A percentile compares a stretch with the other conserved stretches of the same genome.
These are phyloP conservation scores for Hydrolagus affinis DNA, from an alignment of 2,113 vertebrate genomes.

Conservation along the genomic window DNA sequence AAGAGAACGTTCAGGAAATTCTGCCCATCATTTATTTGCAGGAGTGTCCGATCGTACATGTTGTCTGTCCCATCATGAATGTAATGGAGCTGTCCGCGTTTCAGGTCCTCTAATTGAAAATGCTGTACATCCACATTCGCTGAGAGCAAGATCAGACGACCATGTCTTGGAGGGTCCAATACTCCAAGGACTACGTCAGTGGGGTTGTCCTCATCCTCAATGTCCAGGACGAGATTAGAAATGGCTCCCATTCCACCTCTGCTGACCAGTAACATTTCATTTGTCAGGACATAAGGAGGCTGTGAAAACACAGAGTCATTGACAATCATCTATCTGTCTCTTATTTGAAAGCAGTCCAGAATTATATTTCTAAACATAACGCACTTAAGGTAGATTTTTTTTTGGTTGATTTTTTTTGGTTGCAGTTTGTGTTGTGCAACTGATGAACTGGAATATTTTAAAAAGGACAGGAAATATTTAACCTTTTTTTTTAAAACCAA, in stretches of 20 bases:
- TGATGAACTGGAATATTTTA: not conserved
- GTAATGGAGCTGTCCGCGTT: constrained; percentile 62
- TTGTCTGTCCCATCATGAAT: constrained; percentile 64
- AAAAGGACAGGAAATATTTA: not conserved
- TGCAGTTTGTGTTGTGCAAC: not conserved
- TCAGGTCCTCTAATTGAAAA: constrained; percentile 67
- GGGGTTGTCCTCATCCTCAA: constrained; percentile 78
- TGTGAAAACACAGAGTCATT: constrained; percentile 42
- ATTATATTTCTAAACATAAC: not conserved
- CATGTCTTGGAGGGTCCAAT: constrained; percentile 66
- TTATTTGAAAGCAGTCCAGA: not conserved
- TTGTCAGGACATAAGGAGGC: constrained; percentile 69
- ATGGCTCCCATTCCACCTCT: constrained; percentile 54
- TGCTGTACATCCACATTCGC: constrained; percentile 38
- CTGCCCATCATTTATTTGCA: constrained; percentile 80
- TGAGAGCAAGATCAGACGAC: constrained; percentile 54
- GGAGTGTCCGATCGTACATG: constrained; percentile 53
- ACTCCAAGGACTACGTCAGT: constrained; percentile 69
- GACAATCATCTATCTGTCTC: not conserved
- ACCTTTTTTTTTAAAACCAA: not conserved
- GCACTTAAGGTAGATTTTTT: not conserved
- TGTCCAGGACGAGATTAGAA: constrained; percentile 59
- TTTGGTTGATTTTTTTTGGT: not conserved
- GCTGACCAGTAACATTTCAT: constrained; percentile 56
- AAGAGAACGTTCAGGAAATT: constrained; percentile 78